These are phyloP conservation scores for Distichodus sexfasciatus DNA, from an alignment of 2,797 vertebrate species.

Conservation along the genomic window DNA sequence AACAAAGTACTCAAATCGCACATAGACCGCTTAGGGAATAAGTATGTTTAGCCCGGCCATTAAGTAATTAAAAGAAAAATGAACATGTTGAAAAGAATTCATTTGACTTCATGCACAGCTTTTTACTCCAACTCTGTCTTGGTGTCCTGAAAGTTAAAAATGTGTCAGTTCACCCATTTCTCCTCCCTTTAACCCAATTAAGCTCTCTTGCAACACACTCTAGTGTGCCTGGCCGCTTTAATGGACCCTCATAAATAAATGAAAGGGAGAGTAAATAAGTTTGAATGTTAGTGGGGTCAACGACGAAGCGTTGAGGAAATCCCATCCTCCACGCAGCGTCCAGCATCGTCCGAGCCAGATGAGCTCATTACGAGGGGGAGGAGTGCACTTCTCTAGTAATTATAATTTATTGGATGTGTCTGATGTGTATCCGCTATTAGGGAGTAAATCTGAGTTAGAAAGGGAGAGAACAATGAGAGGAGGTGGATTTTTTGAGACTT, in stretches of 20 bases:
- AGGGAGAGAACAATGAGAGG: slow-evolving; percentile 22
- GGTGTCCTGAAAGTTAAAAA: slow-evolving; percentile 59
- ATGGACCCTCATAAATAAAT: slow-evolving; percentile 55
- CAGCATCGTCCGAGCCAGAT: slow-evolving; percentile 52
- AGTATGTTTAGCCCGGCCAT: neutral
- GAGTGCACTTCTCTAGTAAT: slow-evolving; percentile 39
- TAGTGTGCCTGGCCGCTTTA: slow-evolving; percentile 56
- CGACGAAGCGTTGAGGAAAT: slow-evolving; percentile 33
- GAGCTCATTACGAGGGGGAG: slow-evolving; percentile 41
- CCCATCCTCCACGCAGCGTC: slow-evolving; percentile 32
- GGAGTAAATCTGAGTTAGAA: slow-evolving; percentile 24
- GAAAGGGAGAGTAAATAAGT: slow-evolving; percentile 48
- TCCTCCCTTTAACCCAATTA: slow-evolving; percentile 52
- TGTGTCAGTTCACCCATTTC: slow-evolving; percentile 24
- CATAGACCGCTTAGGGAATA: too few species aligned
- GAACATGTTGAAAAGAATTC: neutral
- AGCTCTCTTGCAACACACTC: slow-evolving; percentile 51
- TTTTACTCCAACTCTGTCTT: slow-evolving; percentile 37
- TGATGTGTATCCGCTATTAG: slow-evolving; percentile 35
- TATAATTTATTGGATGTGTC: slow-evolving; percentile 54
- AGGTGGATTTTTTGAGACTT: neutral
- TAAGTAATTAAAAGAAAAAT: neutral
- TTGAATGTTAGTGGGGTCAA: slow-evolving; percentile 30
- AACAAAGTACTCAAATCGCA: too few species aligned
- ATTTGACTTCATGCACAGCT: slow-evolving; percentile 9